Evolutionary conservation across 2,113 vertebrate genomes (phyloP).

Genomic region (Heliornis fulica): DNA sequence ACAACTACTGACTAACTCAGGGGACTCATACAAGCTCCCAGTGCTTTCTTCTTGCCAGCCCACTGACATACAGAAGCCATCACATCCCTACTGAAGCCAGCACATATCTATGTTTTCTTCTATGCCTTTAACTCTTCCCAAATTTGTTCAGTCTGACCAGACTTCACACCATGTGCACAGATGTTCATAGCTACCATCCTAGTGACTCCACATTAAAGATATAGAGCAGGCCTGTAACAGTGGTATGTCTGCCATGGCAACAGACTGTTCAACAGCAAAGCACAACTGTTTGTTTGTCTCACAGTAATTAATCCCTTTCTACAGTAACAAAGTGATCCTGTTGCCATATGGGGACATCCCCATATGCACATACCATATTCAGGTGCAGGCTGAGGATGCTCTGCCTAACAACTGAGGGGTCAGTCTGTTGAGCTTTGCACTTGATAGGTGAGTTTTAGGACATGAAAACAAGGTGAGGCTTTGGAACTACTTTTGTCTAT

Average conservation of each 20-base stretch:
- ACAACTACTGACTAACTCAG: not conserved
- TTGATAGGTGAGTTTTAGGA: not conserved
- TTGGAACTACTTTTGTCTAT: not conserved
- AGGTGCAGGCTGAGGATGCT: not conserved
- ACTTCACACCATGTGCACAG: rapidly evolving
- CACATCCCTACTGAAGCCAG: not conserved
- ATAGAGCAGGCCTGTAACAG: not conserved
- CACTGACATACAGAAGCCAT: not conserved
- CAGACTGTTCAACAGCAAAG: not conserved
- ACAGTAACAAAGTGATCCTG: not conserved
- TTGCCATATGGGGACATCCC: not conserved
- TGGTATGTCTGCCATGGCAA: not conserved
- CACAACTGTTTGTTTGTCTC: not conserved
- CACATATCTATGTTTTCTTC: not conserved
- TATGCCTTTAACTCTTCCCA: not conserved
- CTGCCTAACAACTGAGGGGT: not conserved
- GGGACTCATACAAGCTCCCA: not conserved
- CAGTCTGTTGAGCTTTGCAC: not conserved
- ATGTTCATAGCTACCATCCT: not conserved
- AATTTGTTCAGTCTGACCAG: not conserved
- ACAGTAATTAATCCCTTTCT: not conserved
- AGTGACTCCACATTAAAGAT: not conserved
- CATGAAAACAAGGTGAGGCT: not conserved
- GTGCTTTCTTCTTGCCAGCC: not conserved
- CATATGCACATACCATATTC: rapidly evolving